A percentile compares a stretch with the other conserved stretches of the same genome.
phyloP scores from a whole-genome alignment of 2,113 vertebrate genomes.

The Sialia sialis region DNA sequence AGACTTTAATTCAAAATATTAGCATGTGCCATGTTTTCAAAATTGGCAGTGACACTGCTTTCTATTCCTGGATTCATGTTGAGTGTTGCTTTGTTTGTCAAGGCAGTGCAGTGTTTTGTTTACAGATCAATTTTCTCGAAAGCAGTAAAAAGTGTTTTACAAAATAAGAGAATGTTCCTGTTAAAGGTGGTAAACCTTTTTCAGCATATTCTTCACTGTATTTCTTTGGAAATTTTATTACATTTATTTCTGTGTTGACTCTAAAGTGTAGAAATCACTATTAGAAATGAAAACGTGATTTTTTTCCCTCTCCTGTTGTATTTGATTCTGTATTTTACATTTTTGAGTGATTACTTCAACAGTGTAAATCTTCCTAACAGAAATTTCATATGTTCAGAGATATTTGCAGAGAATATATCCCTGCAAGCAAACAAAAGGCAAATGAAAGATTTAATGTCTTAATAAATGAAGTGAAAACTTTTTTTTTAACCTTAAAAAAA shows the following conservation, averaged over 20 bases:
- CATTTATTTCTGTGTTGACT: not conserved
- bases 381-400: not conserved
- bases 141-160: not conserved
- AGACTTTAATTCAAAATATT: not conserved
- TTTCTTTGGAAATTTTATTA: not conserved
- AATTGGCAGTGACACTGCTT: not conserved
- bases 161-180: not conserved
- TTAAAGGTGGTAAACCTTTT: not conserved
- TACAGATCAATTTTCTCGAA: conserved; percentile 15
- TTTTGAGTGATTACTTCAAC: not conserved
- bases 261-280: not conserved
- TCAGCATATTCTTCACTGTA: not conserved
- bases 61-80: not conserved
- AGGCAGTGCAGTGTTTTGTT: not conserved
- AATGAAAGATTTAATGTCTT: not conserved
- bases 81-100: not conserved
- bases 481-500: not conserved
- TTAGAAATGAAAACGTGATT: not conserved
- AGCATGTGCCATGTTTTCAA: not conserved
- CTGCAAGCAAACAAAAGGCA: not conserved
- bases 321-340: not conserved
- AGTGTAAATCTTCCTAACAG: not conserved
- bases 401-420: not conserved
- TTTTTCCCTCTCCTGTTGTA: not conserved
- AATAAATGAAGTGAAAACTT: not conserved